These are phyloP conservation scores for Pipa parva DNA, from an alignment of 2,113 vertebrate species.

Conservation along the genomic window DNA sequence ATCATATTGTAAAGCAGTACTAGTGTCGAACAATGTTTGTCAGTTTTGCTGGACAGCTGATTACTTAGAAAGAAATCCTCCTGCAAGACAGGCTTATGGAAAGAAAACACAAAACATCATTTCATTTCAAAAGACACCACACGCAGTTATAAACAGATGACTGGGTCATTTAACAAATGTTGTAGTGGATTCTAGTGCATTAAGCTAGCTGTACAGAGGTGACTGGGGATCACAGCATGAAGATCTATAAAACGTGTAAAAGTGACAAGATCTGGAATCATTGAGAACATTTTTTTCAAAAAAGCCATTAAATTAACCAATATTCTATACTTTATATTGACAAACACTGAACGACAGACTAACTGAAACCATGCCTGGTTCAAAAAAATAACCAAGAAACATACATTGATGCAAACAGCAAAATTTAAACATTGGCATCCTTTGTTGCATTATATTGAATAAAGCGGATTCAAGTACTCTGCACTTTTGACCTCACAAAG, in stretches of 20 bases:
- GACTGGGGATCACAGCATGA: too few relatives aligned
- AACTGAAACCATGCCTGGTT: too few relatives aligned
- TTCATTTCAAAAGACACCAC: background rate
- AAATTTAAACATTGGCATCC: background rate
- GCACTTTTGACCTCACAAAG: background rate
- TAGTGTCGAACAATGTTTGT: background rate
- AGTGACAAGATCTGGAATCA: too few relatives aligned
- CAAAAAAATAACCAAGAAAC: too few relatives aligned
- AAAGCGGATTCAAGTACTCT: too few relatives aligned
- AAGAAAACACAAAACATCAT: slow-evolving; percentile 5
- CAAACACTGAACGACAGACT: too few relatives aligned
- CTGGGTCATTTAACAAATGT: slow-evolving; percentile 2
- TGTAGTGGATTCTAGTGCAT: background rate
- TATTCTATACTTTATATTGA: too few relatives aligned
- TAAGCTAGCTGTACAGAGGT: background rate
- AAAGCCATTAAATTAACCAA: too few relatives aligned
- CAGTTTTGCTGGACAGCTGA: slow-evolving; percentile 2
- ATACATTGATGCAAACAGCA: too few relatives aligned
- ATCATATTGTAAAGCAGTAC: slow-evolving; percentile 3
- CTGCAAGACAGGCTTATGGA: background rate
- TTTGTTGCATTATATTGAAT: background rate
- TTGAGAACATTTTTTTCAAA: too few relatives aligned
- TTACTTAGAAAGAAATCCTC: background rate
- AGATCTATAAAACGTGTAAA: too few relatives aligned
- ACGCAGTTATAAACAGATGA: slow-evolving; percentile 1